Evolutionary conservation across 2,113 vertebrate genomes (phyloP).

Genomic region (Amazona guildingii): DNA sequence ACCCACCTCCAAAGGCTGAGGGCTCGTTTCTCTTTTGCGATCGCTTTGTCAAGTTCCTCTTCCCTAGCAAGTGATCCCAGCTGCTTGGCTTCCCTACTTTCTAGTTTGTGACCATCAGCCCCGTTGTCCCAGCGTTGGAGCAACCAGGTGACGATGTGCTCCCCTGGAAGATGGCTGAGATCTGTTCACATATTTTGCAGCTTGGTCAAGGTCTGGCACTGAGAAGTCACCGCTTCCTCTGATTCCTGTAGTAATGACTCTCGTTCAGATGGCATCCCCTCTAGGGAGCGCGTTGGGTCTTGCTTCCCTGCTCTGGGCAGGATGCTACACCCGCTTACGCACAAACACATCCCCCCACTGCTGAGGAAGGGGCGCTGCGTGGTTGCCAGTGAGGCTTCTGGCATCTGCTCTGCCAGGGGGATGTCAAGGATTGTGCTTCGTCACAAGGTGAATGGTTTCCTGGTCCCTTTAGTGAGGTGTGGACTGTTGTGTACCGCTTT

Average conservation of each 20-base stretch:
- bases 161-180: no score
- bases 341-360: accelerated
- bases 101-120: no score
- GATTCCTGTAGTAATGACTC: not conserved
- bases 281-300: not conserved
- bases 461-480: not conserved
- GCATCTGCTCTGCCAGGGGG: not conserved
- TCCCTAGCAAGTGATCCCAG: no score
- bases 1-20: no score
- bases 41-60: no score
- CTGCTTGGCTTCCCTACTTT: no score
- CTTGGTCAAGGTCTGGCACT: no score
- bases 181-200: no score
- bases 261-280: not conserved
- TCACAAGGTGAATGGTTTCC: not conserved
- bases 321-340: accelerated
- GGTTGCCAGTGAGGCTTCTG: not conserved
- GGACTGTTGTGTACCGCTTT: accelerated
- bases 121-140: no score
- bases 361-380: accelerated
- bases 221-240: no score
- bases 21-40: no score
- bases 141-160: no score
- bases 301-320: not conserved
- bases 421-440: accelerated